Evolutionary conservation across 2,888 invertebrate species (phyloP), one percentile per base, ranked within the genome.

Genomic region (Bruchidius siliquastri): DNA sequence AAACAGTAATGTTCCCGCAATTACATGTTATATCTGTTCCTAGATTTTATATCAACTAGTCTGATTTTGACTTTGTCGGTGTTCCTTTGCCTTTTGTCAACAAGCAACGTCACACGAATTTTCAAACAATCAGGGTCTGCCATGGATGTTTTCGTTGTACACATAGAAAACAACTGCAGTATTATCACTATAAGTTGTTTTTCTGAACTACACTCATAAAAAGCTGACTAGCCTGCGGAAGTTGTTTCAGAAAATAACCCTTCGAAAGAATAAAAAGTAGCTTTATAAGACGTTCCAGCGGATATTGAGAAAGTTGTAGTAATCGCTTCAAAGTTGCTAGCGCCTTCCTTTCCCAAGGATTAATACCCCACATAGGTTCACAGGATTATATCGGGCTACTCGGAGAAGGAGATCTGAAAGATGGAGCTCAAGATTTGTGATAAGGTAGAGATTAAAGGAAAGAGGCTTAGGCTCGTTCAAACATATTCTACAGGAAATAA

Each of bases 351-450:
- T 49, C 49, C 49, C 18, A 49, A 49, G 68, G 68, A 68, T 68
- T 68, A 68, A 68, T 68, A 68, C 68, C 20, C 20, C 18, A 22
- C 21, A 22, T 22, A 68, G 68, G 68, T 21, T 68, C 13, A 68
- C 68, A 21, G 68, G 68, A 68, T 68, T 68, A 68, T 68, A 21
- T 68, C 68, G 20, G 22, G 68, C 83, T 81, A 87, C 87, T 86
- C 78, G 87, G 86, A 82, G 86, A 68, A 86, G 49, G 13, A 49
- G 10, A 49, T 49, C 13, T 13, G 49, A 49, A 49, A 49, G 13
- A 49, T 49, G 13, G 49, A 49, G 49, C 49, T 49, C 13, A 49
- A 49, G 49, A 49, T 49, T 49, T 49, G 49, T 49, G 49, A 49
- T 49, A 13, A 49, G 49, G 18, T 49, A 49, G 49, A 49, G 49